Percentiles rank a stretch among this genome's conserved stretches.
These are phyloP conservation scores for Buathra laborator DNA, from an alignment of 2,888 invertebrate genomes.

Conservation along the genomic window DNA sequence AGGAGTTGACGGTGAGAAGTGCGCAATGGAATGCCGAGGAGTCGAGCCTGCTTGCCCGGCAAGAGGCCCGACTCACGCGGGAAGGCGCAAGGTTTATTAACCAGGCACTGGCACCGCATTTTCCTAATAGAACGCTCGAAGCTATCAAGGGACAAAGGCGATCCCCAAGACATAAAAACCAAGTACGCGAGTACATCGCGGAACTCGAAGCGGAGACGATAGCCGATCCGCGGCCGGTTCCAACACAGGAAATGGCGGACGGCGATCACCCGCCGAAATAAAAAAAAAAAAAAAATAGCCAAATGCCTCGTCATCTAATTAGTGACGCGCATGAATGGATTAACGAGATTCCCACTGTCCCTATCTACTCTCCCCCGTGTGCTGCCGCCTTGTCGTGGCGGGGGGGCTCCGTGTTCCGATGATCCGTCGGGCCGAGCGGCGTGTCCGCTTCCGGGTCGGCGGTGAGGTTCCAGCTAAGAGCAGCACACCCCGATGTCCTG, in stretches of 20 bases:
- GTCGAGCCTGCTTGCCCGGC: constrained; percentile 39
- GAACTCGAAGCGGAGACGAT: not conserved
- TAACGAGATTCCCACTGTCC: too few relatives aligned
- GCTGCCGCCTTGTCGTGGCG: too few relatives aligned
- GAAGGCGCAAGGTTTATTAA: constrained; percentile 45
- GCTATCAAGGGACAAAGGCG: constrained; percentile 49
- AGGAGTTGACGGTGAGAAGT: not conserved
- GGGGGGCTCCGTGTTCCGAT: too few relatives aligned
- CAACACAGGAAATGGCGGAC: not conserved
- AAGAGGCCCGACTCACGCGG: constrained; percentile 42
- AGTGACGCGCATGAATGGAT: too few relatives aligned
- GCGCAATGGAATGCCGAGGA: constrained; percentile 60
- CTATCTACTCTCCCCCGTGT: too few relatives aligned
- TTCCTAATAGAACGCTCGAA: constrained; percentile 23
- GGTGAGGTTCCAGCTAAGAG: too few relatives aligned
- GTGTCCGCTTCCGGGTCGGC: too few relatives aligned
- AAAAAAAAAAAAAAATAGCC: too few relatives aligned
- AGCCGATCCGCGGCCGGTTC: not conserved
- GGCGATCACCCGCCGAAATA: too few relatives aligned
- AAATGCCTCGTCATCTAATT: too few relatives aligned
- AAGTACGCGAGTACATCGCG: constrained; percentile 1
- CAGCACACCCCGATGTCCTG: too few relatives aligned
- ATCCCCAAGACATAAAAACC: not conserved
- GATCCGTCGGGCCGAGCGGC: too few relatives aligned
- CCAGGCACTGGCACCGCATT: constrained; percentile 4